Evolutionary conservation across 2,888 invertebrate species (phyloP), one percentile per base, ranked within the genome.

Genomic region (Brenthis daphne): DNA sequence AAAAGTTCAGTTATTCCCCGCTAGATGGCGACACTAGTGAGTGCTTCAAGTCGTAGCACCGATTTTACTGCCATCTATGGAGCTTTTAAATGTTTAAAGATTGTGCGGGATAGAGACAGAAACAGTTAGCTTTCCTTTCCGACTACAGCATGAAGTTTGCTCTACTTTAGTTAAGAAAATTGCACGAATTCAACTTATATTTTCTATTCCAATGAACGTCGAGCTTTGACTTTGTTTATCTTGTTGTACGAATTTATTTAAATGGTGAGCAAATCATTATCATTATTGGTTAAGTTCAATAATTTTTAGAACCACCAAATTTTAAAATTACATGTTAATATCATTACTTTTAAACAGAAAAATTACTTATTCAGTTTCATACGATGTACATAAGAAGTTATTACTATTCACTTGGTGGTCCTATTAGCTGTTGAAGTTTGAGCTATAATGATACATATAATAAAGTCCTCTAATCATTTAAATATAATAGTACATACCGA

Each of bases 21-120:
- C 87, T 91, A 93, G 93, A 93, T 93, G 93, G 91, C 92, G 87
- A 87, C 85, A 88, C 84, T 90, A 92, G 92, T 89, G 86, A 90
- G 86, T 84, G 86, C 86, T 89, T 89, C 81, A 88, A 89, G 83
- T 86, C 84, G 84, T 88, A 84, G 84, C 85, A 82, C 85, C 87
- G 90, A 91, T 90, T 92, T 90, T 88, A 89, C 85, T 90, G 93
- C 93, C 93, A 93, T 92, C 93, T 93, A 90, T 92, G 87, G 84
- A 89, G 89, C 86, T 85, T 88, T 91, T 91, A 88, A 90, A 86
- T 85, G 85, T 85, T 90, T 89, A 84, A 84, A 84, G 80, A 79
- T 79, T 72, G 76, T 57, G 82, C 68, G 80, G 58, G 83, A 85
- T 74, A 75, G 81, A 80, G 86, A 84, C 67, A 73, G 77, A 58